phyloP scores from a whole-genome alignment of 2,797 vertebrate species.

The Argentina silus region DNA sequence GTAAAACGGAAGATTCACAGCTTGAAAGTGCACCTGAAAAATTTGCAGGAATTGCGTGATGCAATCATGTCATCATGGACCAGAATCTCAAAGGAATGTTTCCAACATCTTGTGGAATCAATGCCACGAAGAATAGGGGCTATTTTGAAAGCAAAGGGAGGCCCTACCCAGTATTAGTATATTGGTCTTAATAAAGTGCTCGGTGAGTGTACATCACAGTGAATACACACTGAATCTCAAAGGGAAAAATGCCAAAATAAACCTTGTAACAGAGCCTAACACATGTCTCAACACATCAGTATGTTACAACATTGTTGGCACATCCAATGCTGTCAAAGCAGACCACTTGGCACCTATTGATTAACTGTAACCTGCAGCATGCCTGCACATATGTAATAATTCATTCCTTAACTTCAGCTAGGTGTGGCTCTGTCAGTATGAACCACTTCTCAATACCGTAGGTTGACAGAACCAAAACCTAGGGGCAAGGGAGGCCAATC shows the following conservation, averaged over 20 bases:
- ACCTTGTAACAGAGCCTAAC: not conserved
- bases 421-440: conserved; percentile 4
- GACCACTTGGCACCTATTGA: not conserved
- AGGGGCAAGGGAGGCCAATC: not conserved
- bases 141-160: too few species aligned
- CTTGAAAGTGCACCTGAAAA: too few species aligned
- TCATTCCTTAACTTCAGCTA: conserved; percentile 40
- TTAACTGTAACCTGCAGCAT: conserved; percentile 33
- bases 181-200: too few species aligned
- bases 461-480: not conserved
- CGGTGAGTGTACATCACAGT: too few species aligned
- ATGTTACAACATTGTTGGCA: not conserved
- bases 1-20: too few species aligned
- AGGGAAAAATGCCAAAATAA: not conserved
- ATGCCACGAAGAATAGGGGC: too few species aligned
- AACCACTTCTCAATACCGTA: not conserved
- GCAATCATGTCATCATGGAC: too few species aligned
- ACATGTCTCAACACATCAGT: not conserved
- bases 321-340: too few species aligned
- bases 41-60: too few species aligned
- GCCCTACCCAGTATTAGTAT: too few species aligned
- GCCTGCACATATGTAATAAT: conserved; percentile 62
- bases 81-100: too few species aligned
- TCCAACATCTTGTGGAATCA: too few species aligned
- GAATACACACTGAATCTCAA: not conserved